phyloP scores from a whole-genome alignment of 2,113 vertebrate genomes.

The cattle (Bos taurus) region ARS-UCD2.0 NC_037347.1:41561001-41561500 shows the following conservation, averaged over 20 bases:
- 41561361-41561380: no score
- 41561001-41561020: not conserved
- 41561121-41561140: not conserved
- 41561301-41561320: no score
- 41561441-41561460: no score
- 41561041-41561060: rapidly evolving
- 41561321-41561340: no score
- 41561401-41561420: no score
- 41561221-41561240: not conserved
- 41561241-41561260: not conserved
- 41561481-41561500: no score
- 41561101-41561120: not conserved
- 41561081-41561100: not conserved
- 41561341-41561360: no score
- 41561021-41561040: not conserved
- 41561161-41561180: not conserved
- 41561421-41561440: no score
- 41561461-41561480: no score
- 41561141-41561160: not conserved
- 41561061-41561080: not conserved
- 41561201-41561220: not conserved
- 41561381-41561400: no score
- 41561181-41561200: not conserved
- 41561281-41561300: no score
- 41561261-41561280: not conserved